Base-by-base conservation (phyloP, 1,140 invertebrate species). In the Drosophila burlai region DNA sequence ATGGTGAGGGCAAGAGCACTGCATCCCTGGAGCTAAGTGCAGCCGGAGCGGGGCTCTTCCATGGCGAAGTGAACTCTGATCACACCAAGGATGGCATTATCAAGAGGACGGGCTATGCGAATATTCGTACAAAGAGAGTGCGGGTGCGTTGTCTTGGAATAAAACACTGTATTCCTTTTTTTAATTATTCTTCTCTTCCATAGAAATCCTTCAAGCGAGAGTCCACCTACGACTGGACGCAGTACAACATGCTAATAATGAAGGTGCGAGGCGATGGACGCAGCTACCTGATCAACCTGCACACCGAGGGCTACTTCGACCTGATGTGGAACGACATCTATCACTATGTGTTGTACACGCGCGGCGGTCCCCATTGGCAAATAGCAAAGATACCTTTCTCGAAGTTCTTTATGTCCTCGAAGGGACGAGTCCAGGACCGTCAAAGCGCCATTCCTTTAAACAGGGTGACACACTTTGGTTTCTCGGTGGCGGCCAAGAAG, bases 281-380 rank as follows among this genome's bases (percentile, higher is more conserved):
- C 58, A 95, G 95, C 8, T 99, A 99, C 92, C 91, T 96, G 71
- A 86, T 99, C 21, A 97, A 97, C 93, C 93, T 99, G 54, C 93
- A 94, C 43, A 95, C 94, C 1, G 94, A 95, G 73, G 96, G 96
- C 15, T 94, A 95, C 59, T 97, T 95, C 84, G 98, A 99, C 92
- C 91, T 98, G 11, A 94, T 94, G 15, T 98, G 96, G 96, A 96
- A 97, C 92, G 97, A 99, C 93, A 94, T 96, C 18, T 98, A 96
- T 92, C 94, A 95, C 81, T 99, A 96, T 93, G 94, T 96, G 0
- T 90, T 99, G 0, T 97, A 96, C 91, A 99, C 98, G 0, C 95
- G 97, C 93, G 98, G 98, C 49, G 98, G 98, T 1, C 98, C 98
- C 10, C 99, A 99, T 92, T 99, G 98, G 98, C 98, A 99, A 94